These are phyloP conservation scores for Halictus ligatus DNA, from an alignment of 2,888 invertebrate species.

Conservation along the genomic window DNA sequence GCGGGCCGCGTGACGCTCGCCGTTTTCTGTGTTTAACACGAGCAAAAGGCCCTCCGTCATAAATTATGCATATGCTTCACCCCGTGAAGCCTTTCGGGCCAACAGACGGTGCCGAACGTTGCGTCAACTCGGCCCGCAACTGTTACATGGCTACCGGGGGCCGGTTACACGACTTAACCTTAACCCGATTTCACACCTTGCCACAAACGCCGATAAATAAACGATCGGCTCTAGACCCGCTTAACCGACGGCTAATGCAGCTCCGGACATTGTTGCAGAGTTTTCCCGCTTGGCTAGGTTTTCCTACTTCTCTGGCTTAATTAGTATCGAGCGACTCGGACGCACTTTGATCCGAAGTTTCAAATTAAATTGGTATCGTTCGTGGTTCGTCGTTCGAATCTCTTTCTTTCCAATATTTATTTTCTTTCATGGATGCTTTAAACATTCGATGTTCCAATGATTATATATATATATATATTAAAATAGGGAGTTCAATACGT, in stretches of 20 bases:
- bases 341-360: neutral
- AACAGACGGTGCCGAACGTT: constrained; percentile 12
- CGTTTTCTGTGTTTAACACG: constrained; percentile 46
- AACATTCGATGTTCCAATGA: neutral
- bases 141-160: constrained; percentile 68
- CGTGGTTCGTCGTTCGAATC: too few relatives aligned
- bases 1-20: constrained; percentile 14
- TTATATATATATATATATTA: neutral
- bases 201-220: constrained; percentile 45
- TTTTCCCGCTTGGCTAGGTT: neutral
- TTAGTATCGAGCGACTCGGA: neutral
- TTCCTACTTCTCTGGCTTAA: neutral
- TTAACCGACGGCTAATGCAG: constrained; percentile 11
- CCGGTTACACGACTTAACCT: constrained; percentile 72
- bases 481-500: neutral
- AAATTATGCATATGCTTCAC: constrained; percentile 47
- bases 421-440: neutral
- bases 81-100: constrained; percentile 31
- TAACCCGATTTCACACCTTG: constrained; percentile 73
- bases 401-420: neutral
- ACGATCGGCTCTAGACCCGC: constrained; percentile 27
- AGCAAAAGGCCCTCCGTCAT: constrained; percentile 13
- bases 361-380: neutral
- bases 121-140: constrained; percentile 58
- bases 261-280: constrained; percentile 15